Evolutionary conservation across 2,113 vertebrate species (phyloP), one percentile per base, ranked within the genome.

Genomic region (Salvelinus sp.): DNA sequence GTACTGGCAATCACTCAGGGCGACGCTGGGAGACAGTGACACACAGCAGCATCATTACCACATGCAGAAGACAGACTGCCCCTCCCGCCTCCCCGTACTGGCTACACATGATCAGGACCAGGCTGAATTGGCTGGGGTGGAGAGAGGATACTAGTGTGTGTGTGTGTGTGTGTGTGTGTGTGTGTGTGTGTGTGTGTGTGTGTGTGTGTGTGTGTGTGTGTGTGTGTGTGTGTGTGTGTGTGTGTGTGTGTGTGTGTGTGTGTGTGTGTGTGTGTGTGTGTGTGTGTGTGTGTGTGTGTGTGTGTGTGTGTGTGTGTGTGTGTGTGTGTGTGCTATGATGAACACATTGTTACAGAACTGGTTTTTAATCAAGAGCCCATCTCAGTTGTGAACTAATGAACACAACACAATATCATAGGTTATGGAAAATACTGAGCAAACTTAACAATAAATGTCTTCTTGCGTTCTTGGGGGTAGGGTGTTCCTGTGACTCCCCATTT

Each of bases 1-100:
- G 72, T 60, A 30, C 60, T 66, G 81, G 88, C 89, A 92, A 89
- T 94, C 92, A 92, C 82, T 95, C 93, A 92, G 79, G 78, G 84
- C 78, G 89, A 91, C 88, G 81, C 84, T 78, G 60, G 67, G 66
- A 89, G 93, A 91, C 91, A 88, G 62, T 89, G 91, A 93, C 88
- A 82, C 81, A 90, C 72, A 73, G 78, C 83, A 25, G 73, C 83
- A 74, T 76, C 84, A 74, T 76, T 79, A 83, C 74, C 74, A 81
- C 80, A 85, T 73, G 78, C 78, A 79, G 76, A 23, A 72, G 6
- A 57, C 30, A 58, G 57, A 38, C 6, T 48, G 47, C 14, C 48
- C 54, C 69, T 72, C 69, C 74, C 66, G 74, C 70, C 82, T 10
- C 38, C 9, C 38, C 7, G 2, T 73, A 65, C 68, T 79, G 74